Evolutionary conservation across 2,797 vertebrate genomes (phyloP).

Genomic region (Urocyon cinereoargenteus): DNA sequence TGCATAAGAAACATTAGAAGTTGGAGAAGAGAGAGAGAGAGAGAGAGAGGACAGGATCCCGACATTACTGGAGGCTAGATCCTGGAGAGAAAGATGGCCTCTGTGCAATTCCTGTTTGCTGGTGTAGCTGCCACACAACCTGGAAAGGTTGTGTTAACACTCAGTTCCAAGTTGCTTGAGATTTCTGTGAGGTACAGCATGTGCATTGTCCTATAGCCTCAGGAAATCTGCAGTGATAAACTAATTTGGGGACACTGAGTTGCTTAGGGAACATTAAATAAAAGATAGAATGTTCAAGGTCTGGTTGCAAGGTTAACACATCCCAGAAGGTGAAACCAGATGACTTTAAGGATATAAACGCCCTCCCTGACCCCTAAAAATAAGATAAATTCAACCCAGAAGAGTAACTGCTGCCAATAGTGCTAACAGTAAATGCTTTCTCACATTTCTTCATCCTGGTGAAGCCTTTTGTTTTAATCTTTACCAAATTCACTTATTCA

Average conservation of each 20-base stretch:
- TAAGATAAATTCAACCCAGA: not conserved
- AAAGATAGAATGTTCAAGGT: not conserved
- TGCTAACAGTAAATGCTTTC: not conserved
- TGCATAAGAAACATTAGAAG: not conserved
- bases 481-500: not conserved
- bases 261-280: not conserved
- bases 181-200: not conserved
- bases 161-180: not conserved
- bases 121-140: not conserved
- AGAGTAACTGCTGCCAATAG: not conserved
- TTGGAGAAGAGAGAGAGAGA: not conserved
- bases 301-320: not conserved
- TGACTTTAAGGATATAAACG: not conserved
- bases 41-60: not conserved
- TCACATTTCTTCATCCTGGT: not conserved
- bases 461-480: not conserved
- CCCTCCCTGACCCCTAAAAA: not conserved
- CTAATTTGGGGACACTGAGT: not conserved
- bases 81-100: not conserved
- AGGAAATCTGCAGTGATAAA: not conserved
- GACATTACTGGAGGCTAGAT: not conserved
- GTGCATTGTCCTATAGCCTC: not conserved
- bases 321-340: not conserved
- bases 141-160: not conserved
- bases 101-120: not conserved